Base-by-base conservation (phyloP, 2,113 vertebrate species). In the Centropus bengalensis region DNA sequence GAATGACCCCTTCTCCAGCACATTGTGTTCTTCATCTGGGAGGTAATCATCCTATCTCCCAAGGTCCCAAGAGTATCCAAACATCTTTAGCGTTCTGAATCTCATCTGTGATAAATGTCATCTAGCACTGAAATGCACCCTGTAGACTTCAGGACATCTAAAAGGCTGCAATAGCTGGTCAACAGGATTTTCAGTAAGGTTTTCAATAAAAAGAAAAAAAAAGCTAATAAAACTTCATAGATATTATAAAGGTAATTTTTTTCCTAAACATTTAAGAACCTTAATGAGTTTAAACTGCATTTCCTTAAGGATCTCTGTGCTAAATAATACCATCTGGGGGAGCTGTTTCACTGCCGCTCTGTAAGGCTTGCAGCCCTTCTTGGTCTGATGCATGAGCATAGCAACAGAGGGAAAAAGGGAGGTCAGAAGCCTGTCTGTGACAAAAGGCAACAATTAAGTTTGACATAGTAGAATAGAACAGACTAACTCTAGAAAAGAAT, bases 261-360 rank as follows among this genome's bases (percentile, higher is more conserved):
- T 69, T 2, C 47, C 19, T 28, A 77, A 77, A 26, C 1, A 20
- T 74, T 60, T 66, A n/a, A 33, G 18, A 45, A 74, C 58, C 59
- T 54, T 49, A 52, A 62, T 0, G 3, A 68, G 8, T 70, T 88
- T 73, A 38, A 77, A 54, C 22, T 19, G 2, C 10, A 14, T 66
- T 94, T 62, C 3, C 75, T 42, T 32, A 23, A 54, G 32, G 36
- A 59, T n/a, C 13, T 77, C n/a, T 0, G 0, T 54, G 23, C 5
- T 73, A 66, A 52, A 51, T 8, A 8, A 8, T 30, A 27, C 59
- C 94, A 59, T 90, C 3, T 77, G 88, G 80, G 88, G 79, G 88
- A 88, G 88, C 67, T 86, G 59, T 86, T 96, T 91, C n/a, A 32
- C 75, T 77, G 63, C 38, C 74, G 3, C 63, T 58, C 45, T 45